Conservation (phyloP, 2,888 invertebrate species). For the Kuschelorhynchus macadamiae region DNA sequence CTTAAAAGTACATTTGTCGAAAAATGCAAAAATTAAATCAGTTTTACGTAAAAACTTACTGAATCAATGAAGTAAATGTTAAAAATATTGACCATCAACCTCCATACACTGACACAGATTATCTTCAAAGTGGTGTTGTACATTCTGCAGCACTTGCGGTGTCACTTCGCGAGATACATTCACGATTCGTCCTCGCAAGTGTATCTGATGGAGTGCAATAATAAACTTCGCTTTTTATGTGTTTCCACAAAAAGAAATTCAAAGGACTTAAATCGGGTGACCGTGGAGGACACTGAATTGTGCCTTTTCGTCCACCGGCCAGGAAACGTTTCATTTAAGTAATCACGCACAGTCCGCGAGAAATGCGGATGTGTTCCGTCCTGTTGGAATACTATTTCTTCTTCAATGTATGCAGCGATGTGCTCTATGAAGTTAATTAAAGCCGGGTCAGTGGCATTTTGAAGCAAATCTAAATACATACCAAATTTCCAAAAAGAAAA, state of each 20-base stretch:
- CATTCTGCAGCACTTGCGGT: slow-evolving; percentile 19
- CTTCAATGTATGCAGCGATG: slow-evolving; percentile 19
- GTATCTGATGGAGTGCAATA: slow-evolving; percentile 1
- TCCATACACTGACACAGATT: slow-evolving; percentile 11
- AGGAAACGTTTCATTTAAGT: slow-evolving; percentile 14
- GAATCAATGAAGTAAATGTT: slow-evolving; percentile 3
- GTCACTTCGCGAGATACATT: slow-evolving; percentile 1
- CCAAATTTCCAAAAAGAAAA: no score
- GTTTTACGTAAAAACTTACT: no score
- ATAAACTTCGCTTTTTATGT: slow-evolving; percentile 13
- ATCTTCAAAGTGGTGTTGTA: slow-evolving; percentile 13
- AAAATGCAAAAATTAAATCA: slow-evolving; percentile 2
- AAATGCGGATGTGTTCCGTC: slow-evolving; percentile 29
- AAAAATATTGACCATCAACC: slow-evolving; percentile 5
- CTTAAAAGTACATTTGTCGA: background rate
- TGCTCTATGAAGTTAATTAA: slow-evolving; percentile 32
- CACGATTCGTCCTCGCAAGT: slow-evolving; percentile 19
- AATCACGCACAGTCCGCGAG: no score
- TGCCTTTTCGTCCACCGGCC: slow-evolving; percentile 24
- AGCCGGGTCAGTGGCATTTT: slow-evolving; percentile 24
- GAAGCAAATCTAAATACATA: slow-evolving; percentile 40
- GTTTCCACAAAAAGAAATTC: slow-evolving; percentile 7
- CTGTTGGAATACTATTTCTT: slow-evolving; percentile 15
- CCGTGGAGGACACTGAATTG: background rate
- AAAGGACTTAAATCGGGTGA: slow-evolving; percentile 12